Base-by-base conservation (phyloP, 2,888 invertebrate species). In the Ochropleura leucogaster region DNA sequence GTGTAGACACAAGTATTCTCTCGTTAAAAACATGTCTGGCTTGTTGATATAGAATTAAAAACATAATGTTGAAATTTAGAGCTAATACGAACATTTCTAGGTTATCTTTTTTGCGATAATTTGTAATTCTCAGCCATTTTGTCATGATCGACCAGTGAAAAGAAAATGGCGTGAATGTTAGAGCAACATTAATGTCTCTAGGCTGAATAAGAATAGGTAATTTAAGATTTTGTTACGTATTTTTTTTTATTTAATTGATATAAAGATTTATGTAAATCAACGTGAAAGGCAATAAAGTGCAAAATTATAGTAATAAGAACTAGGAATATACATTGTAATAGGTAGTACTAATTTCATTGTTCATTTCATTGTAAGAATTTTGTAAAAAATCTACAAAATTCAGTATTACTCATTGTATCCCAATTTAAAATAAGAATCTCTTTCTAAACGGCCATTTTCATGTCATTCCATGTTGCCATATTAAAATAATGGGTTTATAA, bases 401-500 rank as follows among this genome's bases (percentile, higher is more conserved):
- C 46, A 74, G 75, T 84, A 74, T 79, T 80, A 83, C 46, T 70
- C 51, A 59, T 65, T 18, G 0, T 18, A 0, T 55, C 30, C 3
- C 46, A 65, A 6, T 40, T 55, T 8, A 71, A 30, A 46, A 62
- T 53, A 68, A 59, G 70, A 79, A 74, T 71, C 60, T 75, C 51
- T 64, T 57, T 76, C 10, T 9, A 20, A 60, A 71, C 64, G 14
- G 30, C 16, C 68, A 57, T 66, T 68, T 60, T 68, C 59, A 68
- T 72, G 55, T 77, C 79, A 83, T 83, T 84, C 79, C 80, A 72
- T 71, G 72, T 79, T 85, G 72, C 79, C 83, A 80, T 85, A 79
- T 64, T 67, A 64, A 64, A 80, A 73, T 67, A 64, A 67, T 49
- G 49, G 42, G 20, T 20, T 68, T 55, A 67, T 57, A 59, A 70